phyloP scores from a whole-genome alignment of 2,888 invertebrate species.

The Orthonevra nobilis region DNA sequence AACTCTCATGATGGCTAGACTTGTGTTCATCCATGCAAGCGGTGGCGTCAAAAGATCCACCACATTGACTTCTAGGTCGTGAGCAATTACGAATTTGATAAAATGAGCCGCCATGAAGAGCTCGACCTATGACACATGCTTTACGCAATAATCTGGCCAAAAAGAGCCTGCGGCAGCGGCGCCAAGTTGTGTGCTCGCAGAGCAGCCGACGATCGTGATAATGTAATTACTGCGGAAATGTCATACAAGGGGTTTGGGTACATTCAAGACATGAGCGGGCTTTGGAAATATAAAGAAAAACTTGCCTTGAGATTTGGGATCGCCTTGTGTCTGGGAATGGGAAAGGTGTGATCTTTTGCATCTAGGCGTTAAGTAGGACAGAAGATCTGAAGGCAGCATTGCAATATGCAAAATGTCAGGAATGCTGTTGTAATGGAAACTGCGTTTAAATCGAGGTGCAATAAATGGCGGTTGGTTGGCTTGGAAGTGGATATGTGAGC shows the following conservation, averaged over 20 bases:
- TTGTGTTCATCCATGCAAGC: background rate
- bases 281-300: background rate
- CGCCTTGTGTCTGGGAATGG: background rate
- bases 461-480: too few species aligned
- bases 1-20: background rate
- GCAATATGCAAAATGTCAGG: conserved; percentile 12
- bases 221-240: conserved; percentile 60
- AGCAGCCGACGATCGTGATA: conserved; percentile 41
- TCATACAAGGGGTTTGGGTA: conserved; percentile 19
- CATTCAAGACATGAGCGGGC: background rate
- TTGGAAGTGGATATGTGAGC: too few species aligned
- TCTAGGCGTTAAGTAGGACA: conserved; percentile 43
- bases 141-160: conserved; percentile 18
- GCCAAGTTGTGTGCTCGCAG: conserved; percentile 1
- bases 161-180: too few species aligned
- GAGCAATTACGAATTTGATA: conserved; percentile 24
- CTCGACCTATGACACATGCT: conserved; percentile 35
- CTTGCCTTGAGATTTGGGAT: conserved; percentile 30
- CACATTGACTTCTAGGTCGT: conserved; percentile 23
- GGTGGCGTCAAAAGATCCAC: conserved; percentile 6
- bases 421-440: background rate
- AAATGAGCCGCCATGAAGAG: background rate
- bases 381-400: background rate
- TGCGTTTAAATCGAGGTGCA: too few species aligned
- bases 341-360: conserved; percentile 61